Evolutionary conservation across 2,113 vertebrate genomes (phyloP), one percentile per base, ranked within the genome.

Genomic region (Thunnus maccoyii): DNA sequence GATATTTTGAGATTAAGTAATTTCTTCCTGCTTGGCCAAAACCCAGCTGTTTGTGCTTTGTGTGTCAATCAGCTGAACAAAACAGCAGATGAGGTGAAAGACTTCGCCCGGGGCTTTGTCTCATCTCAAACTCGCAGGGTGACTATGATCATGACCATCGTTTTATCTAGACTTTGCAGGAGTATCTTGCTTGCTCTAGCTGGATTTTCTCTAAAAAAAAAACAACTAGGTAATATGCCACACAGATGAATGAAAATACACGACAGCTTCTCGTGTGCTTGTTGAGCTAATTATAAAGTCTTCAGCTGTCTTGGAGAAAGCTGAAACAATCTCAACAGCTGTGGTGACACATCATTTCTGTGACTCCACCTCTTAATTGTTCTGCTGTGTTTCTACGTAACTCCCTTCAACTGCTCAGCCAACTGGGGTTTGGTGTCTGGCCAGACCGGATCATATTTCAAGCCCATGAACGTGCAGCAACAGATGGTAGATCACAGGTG

Each of bases 401-500:
- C 89, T 86, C 86, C 90, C 75, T 72, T 83, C 60, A 58, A 79
- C 65, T 30, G 56, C 47, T 72, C 85, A 86, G 83, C 88, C 88
- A 84, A 77, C 88, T 86, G 58, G 66, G 87, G 74, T 76, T 82
- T 83, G 80, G 80, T 87, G 86, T 87, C 85, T 83, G 80, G 80
- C 83, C 86, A 72, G 83, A 50, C 17, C 75, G 50, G 86, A 79
- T 94, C 93, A 86, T 75, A 32, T 86, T 85, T 91, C 94, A 88
- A 73, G 75, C 88, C 88, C 78, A 86, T 54, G 86, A 91, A 91
- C 11, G 46, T 87, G 91, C 91, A 92, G 85, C 91, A 95, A 93
- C 91, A 94, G 92, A 94, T 91, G 87, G 86, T 72, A 69, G 88
- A 82, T 82, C 69, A 86, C 51, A 44, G 68, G 81, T 60, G 57